Conservation (phyloP, 1,140 invertebrate species). For the Nomia melanderi region DNA sequence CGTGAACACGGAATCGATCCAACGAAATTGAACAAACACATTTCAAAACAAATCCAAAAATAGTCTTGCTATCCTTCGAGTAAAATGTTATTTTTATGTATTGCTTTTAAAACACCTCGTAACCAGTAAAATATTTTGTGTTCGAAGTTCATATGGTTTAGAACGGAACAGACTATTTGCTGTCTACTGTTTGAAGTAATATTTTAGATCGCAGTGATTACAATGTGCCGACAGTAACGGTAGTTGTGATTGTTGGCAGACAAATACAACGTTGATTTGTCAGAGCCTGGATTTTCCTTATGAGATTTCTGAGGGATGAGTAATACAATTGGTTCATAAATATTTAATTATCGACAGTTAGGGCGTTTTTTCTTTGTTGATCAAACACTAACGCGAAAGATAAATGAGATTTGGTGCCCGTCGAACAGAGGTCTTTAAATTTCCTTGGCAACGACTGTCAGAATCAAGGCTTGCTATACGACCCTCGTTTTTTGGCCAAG, state of each 20-base stretch:
- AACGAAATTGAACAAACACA: no score
- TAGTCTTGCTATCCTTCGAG: no score
- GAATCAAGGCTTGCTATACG: constrained; percentile 53
- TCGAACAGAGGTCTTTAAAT: not conserved
- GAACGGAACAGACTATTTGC: no score
- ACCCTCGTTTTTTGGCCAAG: constrained; percentile 67
- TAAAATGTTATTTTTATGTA: no score
- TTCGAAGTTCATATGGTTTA: no score
- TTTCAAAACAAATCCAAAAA: no score
- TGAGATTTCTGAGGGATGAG: not conserved
- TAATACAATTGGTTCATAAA: not conserved
- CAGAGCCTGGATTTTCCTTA: not conserved
- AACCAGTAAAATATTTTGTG: no score
- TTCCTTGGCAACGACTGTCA: constrained; percentile 53
- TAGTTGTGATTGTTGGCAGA: constrained; percentile 42
- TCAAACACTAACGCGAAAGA: not conserved
- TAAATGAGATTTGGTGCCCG: not conserved
- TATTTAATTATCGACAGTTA: not conserved
- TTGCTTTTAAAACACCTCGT: no score
- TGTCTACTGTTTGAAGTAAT: no score
- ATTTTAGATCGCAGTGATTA: no score
- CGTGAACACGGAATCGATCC: no score
- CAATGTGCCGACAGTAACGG: constrained; percentile 3
- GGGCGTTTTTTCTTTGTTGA: not conserved
- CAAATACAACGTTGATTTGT: no score